Base-by-base conservation (phyloP, 2,888 invertebrate genomes). In the Phengaris arion region DNA sequence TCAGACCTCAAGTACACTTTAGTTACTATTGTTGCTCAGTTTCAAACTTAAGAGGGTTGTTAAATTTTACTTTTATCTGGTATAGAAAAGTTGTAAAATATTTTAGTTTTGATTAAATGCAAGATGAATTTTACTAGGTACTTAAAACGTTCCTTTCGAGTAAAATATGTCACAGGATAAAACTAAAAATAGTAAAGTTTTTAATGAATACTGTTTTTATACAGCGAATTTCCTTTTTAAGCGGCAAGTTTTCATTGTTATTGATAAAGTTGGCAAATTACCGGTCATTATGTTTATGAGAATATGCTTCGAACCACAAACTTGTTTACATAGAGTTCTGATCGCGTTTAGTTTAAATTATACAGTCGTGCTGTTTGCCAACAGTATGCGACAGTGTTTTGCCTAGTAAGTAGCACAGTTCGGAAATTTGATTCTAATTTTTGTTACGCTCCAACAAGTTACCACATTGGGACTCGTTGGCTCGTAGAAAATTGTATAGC, bases 291-390 rank as follows among this genome's bases (percentile, higher is more conserved):
- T 89, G 89, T 91, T 89, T 87, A 90, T 88, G 89, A 85, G 87
- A 89, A 88, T 86, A 87, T 88, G 86, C 87, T 89, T 85, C 85
- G 83, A 87, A 78, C 84, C 85, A 84, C 87, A 85, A 86, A 90
- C 87, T 92, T 90, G 88, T 92, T 91, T 91, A 89, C 89, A 91
- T 89, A 85, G 86, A 90, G 91, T 89, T 88, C 86, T 87, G 89
- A 91, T 91, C 79, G 85, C 84, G 87, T 91, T 90, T 87, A 86
- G 86, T 87, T 89, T 75, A 85, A 87, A 90, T 89, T 90, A 91
- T 90, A 86, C 88, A 90, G 85, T 87, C 84, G 85, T 79, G 81
- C 80, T 80, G 78, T 84, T 82, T 92, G 91, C 92, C 92, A 92
- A 88, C 84, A 82, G 84, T 85, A 82, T 80, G 79, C 79, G 78